Base-by-base conservation (phyloP, 2,888 invertebrate genomes). In the Mayetiola destructor region DNA sequence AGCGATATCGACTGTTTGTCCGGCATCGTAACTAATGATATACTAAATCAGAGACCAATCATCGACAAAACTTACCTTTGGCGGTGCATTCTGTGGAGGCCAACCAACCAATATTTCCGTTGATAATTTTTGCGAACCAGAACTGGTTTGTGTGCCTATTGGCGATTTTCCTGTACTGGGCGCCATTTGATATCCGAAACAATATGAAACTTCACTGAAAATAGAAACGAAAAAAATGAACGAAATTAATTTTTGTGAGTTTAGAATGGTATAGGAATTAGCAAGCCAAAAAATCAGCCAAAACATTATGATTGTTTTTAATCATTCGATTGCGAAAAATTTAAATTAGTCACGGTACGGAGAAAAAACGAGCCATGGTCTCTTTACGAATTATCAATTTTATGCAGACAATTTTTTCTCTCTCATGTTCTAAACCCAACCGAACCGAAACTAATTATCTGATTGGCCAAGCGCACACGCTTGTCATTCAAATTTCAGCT, bases 111-210 rank as follows among this genome's bases (percentile, higher is more conserved):
- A 59, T 40, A 58, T 54, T 57, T 63, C 62, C 59, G 60, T 60
- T 14, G 56, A 56, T 16, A 56, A 48, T 35, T 56, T 48, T 20
- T 27, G 56, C 18, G 56, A 32, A 23, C 56, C 53, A 56, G 55
- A 35, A 54, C 32, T 54, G 4, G 21, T 56, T 35, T 35, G 42
- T 5, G 42, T 56, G 21, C 32, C 35, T 14, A 48, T 48, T 16
- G 69, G 66, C 59, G 69, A 67, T 53, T 67, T 67, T 60, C 70
- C 70, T 61, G 70, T 68, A 63, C 72, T 77, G 57, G 77, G 77
- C 59, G 76, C 74, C 77, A 77, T 77, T 61, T 69, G 73, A 64
- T 70, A 71, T 59, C 69, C 69, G 58, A 72, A 72, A 59, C 68
- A 71, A 63, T 70, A 71, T 35, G 65, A 65, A 52, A 73, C 65